Evolutionary conservation across 1,140 invertebrate species (phyloP).

Genomic region (Achatina immaculata): DNA sequence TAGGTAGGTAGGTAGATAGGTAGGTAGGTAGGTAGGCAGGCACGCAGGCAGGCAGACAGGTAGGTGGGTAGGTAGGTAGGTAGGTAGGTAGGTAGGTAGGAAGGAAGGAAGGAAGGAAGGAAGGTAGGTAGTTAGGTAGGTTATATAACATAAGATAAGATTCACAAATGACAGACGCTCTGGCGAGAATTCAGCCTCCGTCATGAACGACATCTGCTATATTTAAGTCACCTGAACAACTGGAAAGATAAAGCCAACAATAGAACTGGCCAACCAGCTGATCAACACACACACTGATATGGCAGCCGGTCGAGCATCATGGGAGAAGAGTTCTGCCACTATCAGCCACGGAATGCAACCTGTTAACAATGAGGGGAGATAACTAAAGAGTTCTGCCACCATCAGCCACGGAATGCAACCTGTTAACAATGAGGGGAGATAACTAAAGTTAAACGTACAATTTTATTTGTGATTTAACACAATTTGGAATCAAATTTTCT

Average conservation of each 20-base stretch:
- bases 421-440: background rate
- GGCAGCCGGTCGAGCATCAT: slow-evolving; percentile 94
- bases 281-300: slow-evolving; percentile 98
- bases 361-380: slow-evolving; percentile 20
- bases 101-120: too few species aligned
- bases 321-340: slow-evolving; percentile 95
- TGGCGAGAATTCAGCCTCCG: background rate
- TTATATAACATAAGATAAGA: too few species aligned
- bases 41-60: too few species aligned
- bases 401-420: too few species aligned
- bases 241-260: slow-evolving; percentile 96
- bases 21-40: too few species aligned
- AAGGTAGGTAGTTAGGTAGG: too few species aligned
- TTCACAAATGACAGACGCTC: background rate
- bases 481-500: background rate
- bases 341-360: slow-evolving; percentile 92
- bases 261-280: slow-evolving; percentile 98
- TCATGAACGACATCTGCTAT: background rate
- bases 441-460: background rate
- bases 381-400: background rate
- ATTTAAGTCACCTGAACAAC: slow-evolving; percentile 72
- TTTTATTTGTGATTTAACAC: background rate
- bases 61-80: background rate
- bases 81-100: background rate
- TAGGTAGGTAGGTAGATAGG: too few species aligned